phyloP scores from a whole-genome alignment of 2,888 invertebrate genomes.

The Chydorus sphaericus region DNA sequence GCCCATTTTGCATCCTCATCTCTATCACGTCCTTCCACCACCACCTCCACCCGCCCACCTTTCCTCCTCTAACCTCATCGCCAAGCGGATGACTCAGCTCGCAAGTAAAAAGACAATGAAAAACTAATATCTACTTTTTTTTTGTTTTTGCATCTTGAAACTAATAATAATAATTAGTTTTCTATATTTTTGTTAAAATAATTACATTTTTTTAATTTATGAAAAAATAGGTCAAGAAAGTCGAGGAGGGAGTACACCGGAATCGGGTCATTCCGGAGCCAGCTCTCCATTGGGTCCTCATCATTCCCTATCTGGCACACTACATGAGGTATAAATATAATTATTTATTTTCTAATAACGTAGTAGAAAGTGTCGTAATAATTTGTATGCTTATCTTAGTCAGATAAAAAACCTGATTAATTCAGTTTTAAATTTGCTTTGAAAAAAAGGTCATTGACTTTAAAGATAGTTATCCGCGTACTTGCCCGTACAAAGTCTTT shows the following conservation, averaged over 20 bases:
- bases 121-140: neutral
- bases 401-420: too few relatives aligned
- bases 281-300: neutral
- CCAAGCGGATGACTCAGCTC: constrained; percentile 49
- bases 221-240: neutral
- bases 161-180: neutral
- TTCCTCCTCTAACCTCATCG: constrained; percentile 37
- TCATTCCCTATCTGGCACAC: constrained; percentile 4
- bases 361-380: too few relatives aligned
- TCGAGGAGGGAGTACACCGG: neutral
- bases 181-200: neutral
- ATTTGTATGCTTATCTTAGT: too few relatives aligned
- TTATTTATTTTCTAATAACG: neutral
- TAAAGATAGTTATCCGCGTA: too few relatives aligned
- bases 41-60: neutral
- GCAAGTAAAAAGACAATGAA: constrained; percentile 33
- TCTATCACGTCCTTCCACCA: neutral
- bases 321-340: neutral
- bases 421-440: too few relatives aligned
- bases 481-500: too few relatives aligned
- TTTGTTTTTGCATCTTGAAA: neutral
- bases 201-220: neutral
- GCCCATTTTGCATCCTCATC: neutral
- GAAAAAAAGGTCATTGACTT: too few relatives aligned
- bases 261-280: neutral